Evolutionary conservation across 2,888 invertebrate genomes (phyloP).

Genomic region (Rotaria socialis): DNA sequence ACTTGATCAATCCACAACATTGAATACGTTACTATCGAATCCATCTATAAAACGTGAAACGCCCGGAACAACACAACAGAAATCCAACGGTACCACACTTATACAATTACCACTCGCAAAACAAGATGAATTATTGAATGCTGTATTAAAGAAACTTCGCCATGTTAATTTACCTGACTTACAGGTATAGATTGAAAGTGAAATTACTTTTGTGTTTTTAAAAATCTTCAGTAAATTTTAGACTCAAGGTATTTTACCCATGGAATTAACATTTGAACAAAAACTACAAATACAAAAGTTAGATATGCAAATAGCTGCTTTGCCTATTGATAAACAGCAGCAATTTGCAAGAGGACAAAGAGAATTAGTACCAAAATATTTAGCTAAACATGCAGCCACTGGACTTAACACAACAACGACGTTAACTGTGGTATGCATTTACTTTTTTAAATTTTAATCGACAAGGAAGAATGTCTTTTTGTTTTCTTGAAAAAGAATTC

Average conservation of each 20-base stretch:
- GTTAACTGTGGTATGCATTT: neutral
- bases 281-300: constrained; percentile 31
- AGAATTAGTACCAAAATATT: constrained; percentile 27
- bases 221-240: neutral
- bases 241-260: constrained; percentile 6
- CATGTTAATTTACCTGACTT: constrained; percentile 1
- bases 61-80: neutral
- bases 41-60: neutral
- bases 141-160: constrained; percentile 1
- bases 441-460: neutral
- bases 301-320: constrained; percentile 16
- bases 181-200: neutral
- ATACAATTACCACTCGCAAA: constrained; percentile 24
- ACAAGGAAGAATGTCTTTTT: too few relatives aligned
- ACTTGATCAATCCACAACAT: neutral
- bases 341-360: constrained; percentile 8
- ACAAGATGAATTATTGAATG: constrained; percentile 32
- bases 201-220: too few relatives aligned
- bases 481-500: too few relatives aligned
- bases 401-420: constrained; percentile 8
- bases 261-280: constrained; percentile 10
- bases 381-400: constrained; percentile 16
- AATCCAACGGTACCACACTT: neutral
- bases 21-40: neutral
- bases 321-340: constrained; percentile 35